Evolutionary conservation across 2,797 vertebrate species (phyloP), one percentile per base, ranked within the genome.

Genomic region (Sparus aurata): DNA sequence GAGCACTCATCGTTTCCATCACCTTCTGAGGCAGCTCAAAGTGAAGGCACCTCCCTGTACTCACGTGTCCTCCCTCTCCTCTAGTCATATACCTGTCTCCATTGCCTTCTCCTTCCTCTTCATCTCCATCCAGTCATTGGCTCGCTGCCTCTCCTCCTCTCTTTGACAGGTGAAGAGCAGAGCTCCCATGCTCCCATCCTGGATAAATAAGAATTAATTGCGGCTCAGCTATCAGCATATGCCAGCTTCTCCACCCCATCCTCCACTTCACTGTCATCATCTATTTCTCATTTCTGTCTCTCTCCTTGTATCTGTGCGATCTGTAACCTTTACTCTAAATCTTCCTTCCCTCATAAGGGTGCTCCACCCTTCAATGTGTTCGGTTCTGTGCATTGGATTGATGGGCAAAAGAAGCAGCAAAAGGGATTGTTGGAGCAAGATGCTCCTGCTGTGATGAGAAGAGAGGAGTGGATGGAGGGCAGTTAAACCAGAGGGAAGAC

Each of bases 131-230:
- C 65, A 15, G 12, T 76, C 79, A 69, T 66, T 69, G 69, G 69
- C 71, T 84, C 27, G 1, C 38, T 67, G 50, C 67, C 53, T 85
- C 81, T 77, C 71, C 67, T 82, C 64, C 61, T 61, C 64, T 73
- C 68, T 13, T 38, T 85, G 84, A 85, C 87, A 82, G 84, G 84
- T 90, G 84, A 87, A 69, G 63, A 82, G 86, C 73, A 49, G 45
- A 75, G 34, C 84, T 90, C 85, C 85, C 84, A 73, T 82, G 2
- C 75, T 85, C n/a, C 81, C 55, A 53, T 89, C 79, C 80, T 66
- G 73, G 73, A 90, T 88, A 91, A 93, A 93, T 90, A 91, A 89
- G 84, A 92, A 93, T 92, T 89, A 92, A 94, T 92, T 93, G 90
- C 85, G 41, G 25, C 79, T 85, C 67, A 38, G 77, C 79, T 80